Evolutionary conservation across 2,113 vertebrate species (phyloP), one percentile per base, ranked within the genome.

Genomic region (Pelodiscus sinensis): DNA sequence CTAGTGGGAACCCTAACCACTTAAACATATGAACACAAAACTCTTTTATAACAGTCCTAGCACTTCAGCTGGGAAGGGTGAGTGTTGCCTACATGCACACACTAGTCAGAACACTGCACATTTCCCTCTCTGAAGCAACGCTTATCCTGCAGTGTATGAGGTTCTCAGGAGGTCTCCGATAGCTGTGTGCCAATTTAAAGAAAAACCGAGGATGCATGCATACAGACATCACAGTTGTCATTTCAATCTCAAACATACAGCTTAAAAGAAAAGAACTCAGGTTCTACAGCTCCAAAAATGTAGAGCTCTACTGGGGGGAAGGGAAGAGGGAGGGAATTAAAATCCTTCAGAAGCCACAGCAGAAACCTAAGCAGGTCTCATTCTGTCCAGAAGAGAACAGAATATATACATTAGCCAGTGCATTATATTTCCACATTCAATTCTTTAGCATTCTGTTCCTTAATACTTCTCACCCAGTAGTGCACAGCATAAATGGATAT

Each of bases 101-200:
- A 21, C n/a, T 21, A 35, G n/a, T 71, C n/a, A 35, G n/a, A 9
- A 71, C 15, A 21, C 35, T 35, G 35, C n/a, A 71, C 65, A 71
- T 71, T 71, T 35, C 65, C n/a, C n/a, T 71, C 65, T 10, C 4
- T 71, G 35, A 35, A n/a, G n/a, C 18, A 35, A 35, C 65, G 21
- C 18, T 71, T 71, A n/a, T 71, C n/a, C 9, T 71, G 9, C 18
- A 35, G n/a, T 31, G 19, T 71, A 35, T 71, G 65, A 50, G 24
- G 73, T 50, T 50, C 9, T n/a, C 44, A 71, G n/a, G 25, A 21
- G 21, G 52, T 78, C 9, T 6, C 4, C 3, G 44, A 57, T 6
- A 58, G 2, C 15, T 8, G 56, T 18, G 4, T 16, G 4, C 38
- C 57, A 65, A 73, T 6, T 0, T 0, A 18, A 0, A 52, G 82